Base-by-base conservation (phyloP, 2,797 vertebrate genomes). In the Falco biarmicus region DNA sequence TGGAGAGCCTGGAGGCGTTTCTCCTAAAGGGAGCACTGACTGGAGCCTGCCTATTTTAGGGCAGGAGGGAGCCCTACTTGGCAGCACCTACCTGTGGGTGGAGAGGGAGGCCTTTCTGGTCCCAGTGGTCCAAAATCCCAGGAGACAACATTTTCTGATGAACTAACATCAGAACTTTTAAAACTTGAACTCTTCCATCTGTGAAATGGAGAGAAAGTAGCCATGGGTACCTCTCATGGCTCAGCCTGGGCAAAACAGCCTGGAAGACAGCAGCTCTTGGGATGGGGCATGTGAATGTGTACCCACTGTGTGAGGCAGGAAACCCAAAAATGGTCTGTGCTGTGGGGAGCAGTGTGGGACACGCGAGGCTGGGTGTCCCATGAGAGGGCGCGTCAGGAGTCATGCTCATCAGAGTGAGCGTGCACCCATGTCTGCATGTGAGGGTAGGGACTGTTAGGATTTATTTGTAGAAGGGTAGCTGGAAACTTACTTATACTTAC, bases 401-500 rank as follows among this genome's bases (percentile, higher is more conserved):
- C 6, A 2, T 4, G 13, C 18, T 78, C 34, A 28, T 8, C 2
- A 2, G 15, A 59, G 64, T 0, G 1, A 63, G 43, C 0, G 2
- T 34, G 13, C 0, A 2, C 17, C 18, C 1, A 1, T 1, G 1
- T 26, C 4, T 83, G 29, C 2, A 0, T 0, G 0, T 16, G 1
- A 19, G 19, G 1, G 5, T 10, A 74, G 21, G 11, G 13, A 13
- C 28, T 50, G 5, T 16, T 26, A 34, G 74, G 11, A 9, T 84
- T 84, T 43, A 54, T 3, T 6, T 84, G 13, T 29, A 17, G 39
- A 77, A 86, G 19, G 4, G 9, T n/a, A n/a, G 15, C 20, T 91
- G n/a, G 45, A 68, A 79, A 79, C 8, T 13, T 61, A 25, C 8
- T 15, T 50, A 41, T 19, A 3, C 0, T 2, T 70, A 20, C 10